phyloP scores from a whole-genome alignment of 2,113 vertebrate genomes.

The Caranx melampygus region DNA sequence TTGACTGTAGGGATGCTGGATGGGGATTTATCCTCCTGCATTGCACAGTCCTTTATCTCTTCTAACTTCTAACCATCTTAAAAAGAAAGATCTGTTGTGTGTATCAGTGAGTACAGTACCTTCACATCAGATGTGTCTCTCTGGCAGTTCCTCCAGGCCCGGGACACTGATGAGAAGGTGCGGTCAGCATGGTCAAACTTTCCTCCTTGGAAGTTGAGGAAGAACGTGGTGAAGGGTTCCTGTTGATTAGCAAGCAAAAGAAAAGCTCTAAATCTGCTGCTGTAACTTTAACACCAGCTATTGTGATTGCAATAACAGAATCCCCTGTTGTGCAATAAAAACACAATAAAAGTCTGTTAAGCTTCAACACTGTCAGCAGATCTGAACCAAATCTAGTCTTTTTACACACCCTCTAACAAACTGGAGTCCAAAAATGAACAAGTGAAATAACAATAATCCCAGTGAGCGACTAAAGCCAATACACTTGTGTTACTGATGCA shows the following conservation, averaged over 20 bases:
- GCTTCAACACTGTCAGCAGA: conserved; percentile 12
- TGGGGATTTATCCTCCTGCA: conserved; percentile 54
- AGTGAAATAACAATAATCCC: conserved; percentile 55
- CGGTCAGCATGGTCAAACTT: conserved; percentile 99
- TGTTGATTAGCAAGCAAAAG: conserved; percentile 69
- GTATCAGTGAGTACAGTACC: conserved; percentile 80
- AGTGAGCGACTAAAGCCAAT: conserved; percentile 63
- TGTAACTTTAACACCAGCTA: neutral
- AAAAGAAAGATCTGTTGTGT: neutral
- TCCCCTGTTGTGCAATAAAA: conserved; percentile 23
- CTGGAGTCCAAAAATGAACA: conserved; percentile 46
- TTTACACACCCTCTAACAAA: conserved; percentile 17
- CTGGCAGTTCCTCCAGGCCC: conserved; percentile 98
- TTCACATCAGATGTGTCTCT: conserved; percentile 99
- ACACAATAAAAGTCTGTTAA: neutral
- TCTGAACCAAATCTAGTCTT: conserved; percentile 12
- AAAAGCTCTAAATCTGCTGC: neutral
- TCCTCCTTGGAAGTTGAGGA: conserved; percentile 98
- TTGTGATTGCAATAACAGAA: neutral
- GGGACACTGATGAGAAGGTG: conserved; percentile 95
- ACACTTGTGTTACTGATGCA: conserved; percentile 62
- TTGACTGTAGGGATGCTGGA: conserved; percentile 45
- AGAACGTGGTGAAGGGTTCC: conserved; percentile 98
- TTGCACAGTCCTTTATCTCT: conserved; percentile 31
- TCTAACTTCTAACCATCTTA: conserved; percentile 18